These are phyloP conservation scores for Drosophila meridionalis DNA, from an alignment of 2,888 invertebrate genomes.

Conservation along the genomic window DNA sequence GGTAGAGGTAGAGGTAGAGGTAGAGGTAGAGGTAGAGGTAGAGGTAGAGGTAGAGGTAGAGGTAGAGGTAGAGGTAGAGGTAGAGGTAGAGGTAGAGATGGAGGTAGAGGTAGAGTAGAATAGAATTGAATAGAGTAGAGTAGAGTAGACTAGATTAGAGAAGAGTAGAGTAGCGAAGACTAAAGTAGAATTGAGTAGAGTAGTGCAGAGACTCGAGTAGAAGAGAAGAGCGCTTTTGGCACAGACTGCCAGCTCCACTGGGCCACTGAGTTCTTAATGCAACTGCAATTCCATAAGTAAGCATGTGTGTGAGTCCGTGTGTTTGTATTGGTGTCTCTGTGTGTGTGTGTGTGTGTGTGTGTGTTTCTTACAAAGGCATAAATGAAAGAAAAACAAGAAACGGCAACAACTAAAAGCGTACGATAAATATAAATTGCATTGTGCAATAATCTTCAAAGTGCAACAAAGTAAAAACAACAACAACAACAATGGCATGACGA, in stretches of 20 bases:
- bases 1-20: no score
- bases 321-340: conserved; percentile 1
- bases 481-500: conserved; percentile 19
- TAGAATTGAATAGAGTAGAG: no score
- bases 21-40: no score
- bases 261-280: conserved; percentile 15
- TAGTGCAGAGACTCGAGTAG: background rate
- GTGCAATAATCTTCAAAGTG: conserved; percentile 80
- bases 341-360: conserved; percentile 14
- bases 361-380: conserved; percentile 55
- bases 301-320: conserved; percentile 16
- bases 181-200: background rate
- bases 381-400: conserved; percentile 75
- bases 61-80: no score
- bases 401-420: conserved; percentile 71
- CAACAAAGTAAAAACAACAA: conserved; percentile 74
- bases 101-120: no score
- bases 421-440: conserved; percentile 81
- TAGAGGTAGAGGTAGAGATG: no score
- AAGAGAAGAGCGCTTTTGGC: background rate
- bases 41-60: no score
- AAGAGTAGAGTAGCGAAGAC: background rate
- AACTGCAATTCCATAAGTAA: conserved; percentile 1
- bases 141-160: background rate
- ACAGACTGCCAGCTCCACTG: conserved; percentile 25